Evolutionary conservation across 2,113 vertebrate species (phyloP), one percentile per base, ranked within the genome.

Genomic region (Ondatra zibethicus): DNA sequence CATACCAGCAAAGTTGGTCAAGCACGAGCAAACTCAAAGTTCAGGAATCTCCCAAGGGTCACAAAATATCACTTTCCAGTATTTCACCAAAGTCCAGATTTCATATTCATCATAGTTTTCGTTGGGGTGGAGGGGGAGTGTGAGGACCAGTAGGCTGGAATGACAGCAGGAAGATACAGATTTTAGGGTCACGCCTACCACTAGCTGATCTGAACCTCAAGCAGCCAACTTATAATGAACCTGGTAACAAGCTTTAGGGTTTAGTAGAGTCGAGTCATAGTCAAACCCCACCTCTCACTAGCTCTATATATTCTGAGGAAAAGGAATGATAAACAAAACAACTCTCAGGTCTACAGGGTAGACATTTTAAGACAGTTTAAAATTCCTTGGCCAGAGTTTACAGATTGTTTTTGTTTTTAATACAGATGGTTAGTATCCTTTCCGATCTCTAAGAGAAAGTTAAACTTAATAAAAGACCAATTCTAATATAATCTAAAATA

Each of bases 351-450:
- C 31, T 66, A 70, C 29, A 31, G 47, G 23, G 31, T 47, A 7
- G 61, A 94, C 61, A 70, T 88, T 47, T 80, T 63, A 93, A 91
- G 16, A 70, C 58, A 85, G 90, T 47, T 80, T 78, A 90, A 89
- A 97, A 97, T 45, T 75, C 58, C 42, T 92, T 52, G n/a, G 72
- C 75, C 75, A 84, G 36, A 93, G 78, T 47, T 9, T 78, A 33
- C 36, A 76, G 11, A 45, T 31, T 66, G 16, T 23, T 91, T 80
- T 85, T 84, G 39, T n/a, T 76, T 66, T 73, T 52, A 55, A 70
- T 8, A 50, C 65, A 92, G 88, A 94, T 21, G 68, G 68, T 66
- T 88, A 90, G 39, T n/a, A 87, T 45, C 17, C 50, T 91, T 92
- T 89, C 66, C 70, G 72, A 68, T 47, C n/a, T 47, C 55, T 55